Base-by-base conservation (phyloP, 2,888 invertebrate species). In the Zootermopsis nevadensis region DNA sequence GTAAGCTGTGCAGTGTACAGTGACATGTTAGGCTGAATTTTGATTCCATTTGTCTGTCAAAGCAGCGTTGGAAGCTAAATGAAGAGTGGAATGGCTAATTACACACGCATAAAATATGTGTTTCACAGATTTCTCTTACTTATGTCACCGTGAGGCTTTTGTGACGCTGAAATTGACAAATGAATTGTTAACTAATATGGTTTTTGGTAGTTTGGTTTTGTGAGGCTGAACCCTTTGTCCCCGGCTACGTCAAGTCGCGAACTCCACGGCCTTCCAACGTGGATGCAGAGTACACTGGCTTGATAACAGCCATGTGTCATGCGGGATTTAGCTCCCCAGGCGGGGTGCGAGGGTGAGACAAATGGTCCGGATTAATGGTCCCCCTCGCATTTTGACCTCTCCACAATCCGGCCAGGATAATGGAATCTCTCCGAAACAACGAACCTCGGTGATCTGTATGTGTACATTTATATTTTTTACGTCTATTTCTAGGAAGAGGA, bases 371-470 rank as follows among this genome's bases (percentile, higher is more conserved):
- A 79, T 79, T 79, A 79, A 79, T 79, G 79, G 60, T 22, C 60
- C 19, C 81, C 38, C 72, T 69, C 42, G 72, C 81, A 69, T 69
- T 81, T 81, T 72, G 69, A 81, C 81, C 81, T 81, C 81, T 69
- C 69, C 81, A 81, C 72, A 81, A 81, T 81, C 69, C 81, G 72
- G 60, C 30, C 42, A 27, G 69, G 69, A 81, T 81, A 81, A 81
- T 81, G 81, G 81, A 81, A 81, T 81, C 81, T 81, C 69, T 72
- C 48, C 69, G 69, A 81, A 81, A 81, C 79, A 79, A 79, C 55
- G 31, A 33, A 22, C 79, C 60, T 60, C 60, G 48, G 48, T 60
- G 60, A 60, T 60, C 60, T 60, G 60, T 27, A 15, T 19, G 12
- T 19, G 48, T 48, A 48, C 48, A 48, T 60, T 60, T 60, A 27